Evolutionary conservation across 2,888 invertebrate genomes (phyloP), one percentile per base, ranked within the genome.

Genomic region (Mythimna pallens): DNA sequence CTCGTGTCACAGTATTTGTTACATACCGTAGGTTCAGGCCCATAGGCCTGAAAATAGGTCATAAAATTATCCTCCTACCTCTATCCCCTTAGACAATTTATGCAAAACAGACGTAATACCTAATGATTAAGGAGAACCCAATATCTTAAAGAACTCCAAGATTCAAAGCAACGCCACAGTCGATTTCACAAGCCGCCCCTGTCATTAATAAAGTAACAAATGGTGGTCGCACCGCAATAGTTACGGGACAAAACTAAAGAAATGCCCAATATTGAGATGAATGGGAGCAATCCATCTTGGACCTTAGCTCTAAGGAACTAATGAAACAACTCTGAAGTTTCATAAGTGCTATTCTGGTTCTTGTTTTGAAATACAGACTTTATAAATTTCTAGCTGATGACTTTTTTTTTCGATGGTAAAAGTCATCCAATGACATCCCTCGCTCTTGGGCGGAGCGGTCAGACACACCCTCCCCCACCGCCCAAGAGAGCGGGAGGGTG

Each of bases 231-330:
- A 66, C 67, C 76, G 57, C 81, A 78, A 73, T 69, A 78, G 81
- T 77, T 66, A 73, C 69, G 69, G 82, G 89, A 84, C 81, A 85
- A 86, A 88, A 88, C 88, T 88, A 86, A 83, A 83, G 85, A 86
- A 85, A 81, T 77, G 76, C 74, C 83, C 83, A 76, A 82, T 84
- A 87, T 80, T 70, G 81, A 89, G 89, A 89, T 82, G 79, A 87
- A 89, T 89, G 84, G 81, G 57, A 22, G 65, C 80, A 43, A 87
- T 89, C 83, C 83, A 73, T 89, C 88, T 88, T 69, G 55, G 67
- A 78, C 74, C 75, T 62, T 63, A 76, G 67, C 65, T 67, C 76
- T 25, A 40, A 62, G 30, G 55, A 73, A 74, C 65, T 76, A 81
- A 83, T 80, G 72, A 79, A 86, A 84, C 17, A 12, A 62, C 34